Conservation (phyloP, 1,140 invertebrate genomes). For the Neodiprion virginianus region DNA sequence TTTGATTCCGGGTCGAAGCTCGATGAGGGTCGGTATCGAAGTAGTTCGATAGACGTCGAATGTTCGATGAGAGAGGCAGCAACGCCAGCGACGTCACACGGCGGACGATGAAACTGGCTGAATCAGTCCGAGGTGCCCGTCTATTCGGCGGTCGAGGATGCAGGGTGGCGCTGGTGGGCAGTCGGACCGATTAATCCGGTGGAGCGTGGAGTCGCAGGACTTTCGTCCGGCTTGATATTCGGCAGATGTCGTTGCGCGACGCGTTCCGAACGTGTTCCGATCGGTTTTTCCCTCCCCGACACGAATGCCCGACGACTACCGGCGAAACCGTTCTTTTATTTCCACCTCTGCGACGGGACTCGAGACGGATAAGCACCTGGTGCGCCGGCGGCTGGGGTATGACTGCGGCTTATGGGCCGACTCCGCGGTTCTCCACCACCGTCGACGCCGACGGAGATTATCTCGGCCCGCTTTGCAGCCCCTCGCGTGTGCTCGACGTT, state of each 20-base stretch:
- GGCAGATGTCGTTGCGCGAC: not conserved
- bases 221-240: not conserved
- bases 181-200: not conserved
- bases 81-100: not conserved
- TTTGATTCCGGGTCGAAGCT: too few species aligned
- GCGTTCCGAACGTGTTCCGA: too few species aligned
- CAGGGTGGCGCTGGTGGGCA: not conserved
- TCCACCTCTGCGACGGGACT: not conserved
- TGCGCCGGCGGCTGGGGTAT: not conserved
- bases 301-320: too few species aligned
- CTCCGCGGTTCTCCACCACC: not conserved
- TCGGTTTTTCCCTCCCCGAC: too few species aligned
- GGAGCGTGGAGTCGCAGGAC: too few species aligned
- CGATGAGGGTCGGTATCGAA: too few species aligned
- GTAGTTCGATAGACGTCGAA: not conserved
- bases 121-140: not conserved
- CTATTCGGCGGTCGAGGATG: conserved; percentile 1
- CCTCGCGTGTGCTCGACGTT: not conserved
- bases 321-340: too few species aligned
- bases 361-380: not conserved
- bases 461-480: too few species aligned
- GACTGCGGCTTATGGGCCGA: not conserved
- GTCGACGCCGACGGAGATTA: not conserved
- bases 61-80: not conserved
- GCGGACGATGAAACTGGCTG: not conserved